Percentiles rank a stretch among this genome's conserved stretches.
Conservation (phyloP, 1,140 invertebrate species). For the Bicyclus anynana region DNA sequence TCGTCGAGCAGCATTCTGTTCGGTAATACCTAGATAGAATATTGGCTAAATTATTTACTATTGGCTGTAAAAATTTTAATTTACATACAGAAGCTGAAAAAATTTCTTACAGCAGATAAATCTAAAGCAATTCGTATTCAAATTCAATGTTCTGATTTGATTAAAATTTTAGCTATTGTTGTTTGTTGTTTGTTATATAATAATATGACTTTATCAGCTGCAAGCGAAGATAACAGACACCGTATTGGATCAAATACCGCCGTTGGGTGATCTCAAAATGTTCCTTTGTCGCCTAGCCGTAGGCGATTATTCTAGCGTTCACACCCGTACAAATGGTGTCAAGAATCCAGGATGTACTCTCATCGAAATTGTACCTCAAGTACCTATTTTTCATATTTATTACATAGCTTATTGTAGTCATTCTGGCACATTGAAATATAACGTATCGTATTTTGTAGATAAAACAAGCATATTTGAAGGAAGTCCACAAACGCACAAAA, state of each 20-base stretch:
- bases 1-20: conserved; percentile 79
- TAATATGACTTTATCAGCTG: conserved; percentile 58
- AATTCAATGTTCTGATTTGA: too few relatives aligned
- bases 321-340: conserved; percentile 47
- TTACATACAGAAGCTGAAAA: too few relatives aligned
- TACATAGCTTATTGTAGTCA: too few relatives aligned
- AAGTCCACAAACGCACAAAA: conserved; percentile 64
- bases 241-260: conserved; percentile 86
- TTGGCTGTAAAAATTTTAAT: too few relatives aligned
- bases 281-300: conserved; percentile 78
- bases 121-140: too few relatives aligned
- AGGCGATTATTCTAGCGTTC: conserved; percentile 53
- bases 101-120: too few relatives aligned
- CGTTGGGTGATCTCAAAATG: conserved; percentile 84
- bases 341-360: conserved; percentile 63
- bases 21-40: conserved; percentile 57
- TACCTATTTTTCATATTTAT: background rate
- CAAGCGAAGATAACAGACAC: conserved; percentile 80
- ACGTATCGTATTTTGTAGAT: conserved; percentile 36
- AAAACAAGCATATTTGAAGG: conserved; percentile 60
- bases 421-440: background rate
- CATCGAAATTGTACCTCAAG: conserved; percentile 70
- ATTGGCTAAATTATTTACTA: background rate
- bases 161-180: too few relatives aligned
- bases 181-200: background rate